Evolutionary conservation across 2,113 vertebrate species (phyloP), one percentile per base, ranked within the genome.

Genomic region (Harpagus bidentatus): DNA sequence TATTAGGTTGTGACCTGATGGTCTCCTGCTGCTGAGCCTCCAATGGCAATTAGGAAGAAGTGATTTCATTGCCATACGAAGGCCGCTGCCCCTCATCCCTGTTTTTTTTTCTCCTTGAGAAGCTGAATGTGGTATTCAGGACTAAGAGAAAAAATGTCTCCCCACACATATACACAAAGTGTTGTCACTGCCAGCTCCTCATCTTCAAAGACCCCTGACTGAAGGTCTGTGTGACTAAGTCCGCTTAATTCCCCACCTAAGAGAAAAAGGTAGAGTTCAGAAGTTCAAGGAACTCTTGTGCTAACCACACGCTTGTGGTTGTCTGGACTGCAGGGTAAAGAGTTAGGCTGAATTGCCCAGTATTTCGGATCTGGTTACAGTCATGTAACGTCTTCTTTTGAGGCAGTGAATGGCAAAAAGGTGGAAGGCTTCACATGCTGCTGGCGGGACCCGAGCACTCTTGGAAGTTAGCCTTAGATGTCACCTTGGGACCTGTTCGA

Each of bases 1-100:
- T 96, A 95, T 95, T 97, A 84, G 81, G 65, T 93, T 87, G 56
- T 88, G 79, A 97, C 94, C 97, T 48, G 63, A 92, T 80, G 78
- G 55, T 84, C 70, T 97, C 86, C 86, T 95, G 79, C 90, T 95
- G 91, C 93, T 90, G 72, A 87, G 50, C 92, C 90, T 97, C 95
- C 94, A 86, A 9, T 22, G n/a, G 79, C 94, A 86, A 96, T 95
- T 95, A 95, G 90, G 92, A 97, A 96, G 79, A 85, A 88, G 67
- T 96, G 95, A 97, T 66, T 86, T 97, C 91, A 97, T 92, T 22
- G 9, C 48, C 50, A 53, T 77, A 45, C 34, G 80, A 95, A 95
- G 45, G 38, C 56, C 88, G 55, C 71, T 94, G 82, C 56, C 82
- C 82, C 43, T 94, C 42, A 32, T 90, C 52, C 82, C 80, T 70